Percentiles rank a stretch among this genome's conserved stretches.
Conservation (phyloP, 2,797 vertebrate genomes). For the Trachurus trachurus region DNA sequence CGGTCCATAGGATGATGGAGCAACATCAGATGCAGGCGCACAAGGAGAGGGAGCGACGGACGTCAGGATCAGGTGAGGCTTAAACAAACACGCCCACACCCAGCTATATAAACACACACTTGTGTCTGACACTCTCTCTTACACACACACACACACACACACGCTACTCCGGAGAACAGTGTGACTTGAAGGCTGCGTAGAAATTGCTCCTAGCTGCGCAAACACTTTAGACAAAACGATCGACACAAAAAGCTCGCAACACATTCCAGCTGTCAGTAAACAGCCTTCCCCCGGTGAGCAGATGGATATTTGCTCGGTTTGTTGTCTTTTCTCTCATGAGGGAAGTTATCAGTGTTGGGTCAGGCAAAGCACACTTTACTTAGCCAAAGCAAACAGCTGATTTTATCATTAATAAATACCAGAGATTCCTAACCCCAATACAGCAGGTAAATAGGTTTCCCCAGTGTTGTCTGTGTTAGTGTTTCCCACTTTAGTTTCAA, state of each 20-base stretch:
- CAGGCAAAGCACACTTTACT: slow-evolving; percentile 33
- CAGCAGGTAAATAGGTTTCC: slow-evolving; percentile 43
- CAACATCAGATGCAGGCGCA: slow-evolving; percentile 94
- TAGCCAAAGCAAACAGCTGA: slow-evolving; percentile 58
- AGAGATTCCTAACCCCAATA: slow-evolving; percentile 45
- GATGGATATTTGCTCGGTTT: slow-evolving; percentile 49
- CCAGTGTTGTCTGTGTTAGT: slow-evolving; percentile 61
- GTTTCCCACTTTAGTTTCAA: slow-evolving; percentile 53
- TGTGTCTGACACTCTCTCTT: slow-evolving; percentile 6
- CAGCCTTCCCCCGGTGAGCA: slow-evolving; percentile 1
- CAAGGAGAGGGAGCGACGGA: slow-evolving; percentile 95
- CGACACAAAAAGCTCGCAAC: slow-evolving; percentile 1
- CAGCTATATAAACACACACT: slow-evolving; percentile 29
- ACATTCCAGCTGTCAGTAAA: slow-evolving; percentile 29
- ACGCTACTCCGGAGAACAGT: slow-evolving; percentile 26
- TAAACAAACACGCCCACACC: slow-evolving; percentile 63
- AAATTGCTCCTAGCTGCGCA: slow-evolving; percentile 20
- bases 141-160: neutral
- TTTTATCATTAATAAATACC: slow-evolving; percentile 42
- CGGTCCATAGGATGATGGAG: slow-evolving; percentile 92
- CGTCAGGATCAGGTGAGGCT: slow-evolving; percentile 93
- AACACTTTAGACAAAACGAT: slow-evolving; percentile 11
- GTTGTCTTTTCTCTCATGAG: slow-evolving; percentile 26
- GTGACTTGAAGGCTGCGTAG: slow-evolving; percentile 5
- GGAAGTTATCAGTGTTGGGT: slow-evolving; percentile 31